Percentiles rank a stretch among this genome's conserved stretches.
These are phyloP conservation scores for Aelia acuminata DNA, from an alignment of 2,888 invertebrate species.

Conservation along the genomic window DNA sequence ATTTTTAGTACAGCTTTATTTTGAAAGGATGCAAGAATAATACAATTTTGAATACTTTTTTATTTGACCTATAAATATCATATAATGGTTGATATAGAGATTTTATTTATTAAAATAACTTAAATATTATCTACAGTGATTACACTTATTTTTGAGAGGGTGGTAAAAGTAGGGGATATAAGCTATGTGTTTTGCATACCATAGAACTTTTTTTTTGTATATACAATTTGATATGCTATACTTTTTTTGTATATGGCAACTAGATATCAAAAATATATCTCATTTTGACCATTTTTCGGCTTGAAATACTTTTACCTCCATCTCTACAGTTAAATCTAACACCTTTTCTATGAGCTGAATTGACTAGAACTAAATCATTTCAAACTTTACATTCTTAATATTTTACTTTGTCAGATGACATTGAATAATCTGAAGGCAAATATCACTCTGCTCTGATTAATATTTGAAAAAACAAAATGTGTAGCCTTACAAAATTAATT, in stretches of 20 bases:
- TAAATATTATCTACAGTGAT: background rate
- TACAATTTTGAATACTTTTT: background rate
- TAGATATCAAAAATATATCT: too few species aligned
- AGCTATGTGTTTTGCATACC: too few species aligned
- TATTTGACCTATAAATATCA: background rate
- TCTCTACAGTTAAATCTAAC: background rate
- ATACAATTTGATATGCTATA: too few species aligned
- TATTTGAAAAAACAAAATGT: too few species aligned
- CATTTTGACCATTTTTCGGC: too few species aligned
- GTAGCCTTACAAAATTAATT: too few species aligned
- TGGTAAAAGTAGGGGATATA: too few species aligned
- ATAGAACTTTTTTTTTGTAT: too few species aligned
- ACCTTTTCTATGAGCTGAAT: background rate
- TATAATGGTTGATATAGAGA: background rate
- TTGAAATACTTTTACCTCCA: too few species aligned
- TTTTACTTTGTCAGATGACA: background rate
- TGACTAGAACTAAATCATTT: constrained; percentile 11
- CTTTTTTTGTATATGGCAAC: too few species aligned
- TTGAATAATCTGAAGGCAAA: background rate
- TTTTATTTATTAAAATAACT: background rate
- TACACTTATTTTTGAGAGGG: background rate
- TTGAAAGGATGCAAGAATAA: background rate
- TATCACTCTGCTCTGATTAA: too few species aligned
- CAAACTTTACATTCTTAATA: background rate
- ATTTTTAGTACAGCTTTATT: background rate